Conservation (phyloP, 2,888 invertebrate genomes). For the Hemaris fuciformis region DNA sequence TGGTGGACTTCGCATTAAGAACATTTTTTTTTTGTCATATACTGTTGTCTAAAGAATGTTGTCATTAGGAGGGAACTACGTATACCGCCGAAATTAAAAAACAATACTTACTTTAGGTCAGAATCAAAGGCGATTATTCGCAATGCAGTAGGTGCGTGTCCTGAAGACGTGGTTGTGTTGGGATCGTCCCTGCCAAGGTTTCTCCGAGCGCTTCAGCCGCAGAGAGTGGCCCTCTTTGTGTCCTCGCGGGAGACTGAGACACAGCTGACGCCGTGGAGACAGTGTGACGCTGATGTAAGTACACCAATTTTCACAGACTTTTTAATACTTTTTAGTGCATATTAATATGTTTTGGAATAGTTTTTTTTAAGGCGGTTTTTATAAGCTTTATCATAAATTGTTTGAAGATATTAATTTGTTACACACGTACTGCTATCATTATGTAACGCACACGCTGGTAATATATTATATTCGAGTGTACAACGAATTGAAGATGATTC, state of each 20-base stretch:
- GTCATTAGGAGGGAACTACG: too few relatives aligned
- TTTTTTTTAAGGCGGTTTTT: too few relatives aligned
- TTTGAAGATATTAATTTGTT: too few relatives aligned
- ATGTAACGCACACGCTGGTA: not conserved
- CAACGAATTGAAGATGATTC: not conserved
- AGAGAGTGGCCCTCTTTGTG: conserved; percentile 86
- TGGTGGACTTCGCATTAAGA: not conserved
- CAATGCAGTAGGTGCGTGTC: conserved; percentile 87
- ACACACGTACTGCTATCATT: too few relatives aligned
- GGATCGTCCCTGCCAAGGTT: conserved; percentile 89
- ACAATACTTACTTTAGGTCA: too few relatives aligned
- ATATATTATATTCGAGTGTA: not conserved
- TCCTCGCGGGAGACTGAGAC: conserved; percentile 79
- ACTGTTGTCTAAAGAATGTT: too few relatives aligned
- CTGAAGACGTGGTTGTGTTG: conserved; percentile 90
- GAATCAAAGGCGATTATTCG: conserved; percentile 89
- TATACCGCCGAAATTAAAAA: too few relatives aligned
- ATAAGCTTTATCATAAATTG: too few relatives aligned
- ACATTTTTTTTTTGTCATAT: too few relatives aligned
- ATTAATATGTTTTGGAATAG: too few relatives aligned
- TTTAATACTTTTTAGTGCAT: too few relatives aligned
- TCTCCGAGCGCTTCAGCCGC: conserved; percentile 85
- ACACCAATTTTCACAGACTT: too few relatives aligned
- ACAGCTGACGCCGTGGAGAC: conserved; percentile 91
- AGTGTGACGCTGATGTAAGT: conserved; percentile 87